Conservation (phyloP, 2,113 vertebrate species). For the Hemiscyllium ocellatum region DNA sequence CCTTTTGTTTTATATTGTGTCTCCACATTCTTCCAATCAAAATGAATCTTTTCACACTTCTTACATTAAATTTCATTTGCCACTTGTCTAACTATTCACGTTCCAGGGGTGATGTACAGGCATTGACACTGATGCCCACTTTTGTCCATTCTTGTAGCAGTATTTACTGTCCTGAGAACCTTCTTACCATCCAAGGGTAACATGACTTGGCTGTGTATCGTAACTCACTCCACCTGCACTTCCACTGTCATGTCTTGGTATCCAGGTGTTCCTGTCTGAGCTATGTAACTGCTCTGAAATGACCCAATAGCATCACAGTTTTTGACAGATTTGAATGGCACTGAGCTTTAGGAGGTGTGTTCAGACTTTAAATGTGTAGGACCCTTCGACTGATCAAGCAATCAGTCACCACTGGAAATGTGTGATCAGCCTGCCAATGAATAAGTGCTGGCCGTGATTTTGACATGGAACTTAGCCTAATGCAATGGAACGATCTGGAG, state of each 20-base stretch:
- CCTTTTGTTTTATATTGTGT: too few species aligned
- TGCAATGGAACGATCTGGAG: too few species aligned
- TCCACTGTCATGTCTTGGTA: neutral
- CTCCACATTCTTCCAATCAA: too few species aligned
- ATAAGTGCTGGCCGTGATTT: neutral
- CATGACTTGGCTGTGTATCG: neutral
- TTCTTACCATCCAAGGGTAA: neutral
- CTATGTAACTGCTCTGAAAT: neutral
- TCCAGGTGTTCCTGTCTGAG: neutral
- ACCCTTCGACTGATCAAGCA: neutral
- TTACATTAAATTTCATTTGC: too few species aligned
- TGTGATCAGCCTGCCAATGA: neutral
- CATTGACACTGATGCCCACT: neutral
- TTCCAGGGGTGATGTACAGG: neutral
- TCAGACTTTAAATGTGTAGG: neutral
- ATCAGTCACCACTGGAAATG: neutral
- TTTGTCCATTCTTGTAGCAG: neutral
- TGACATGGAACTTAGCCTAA: neutral
- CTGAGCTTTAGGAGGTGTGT: neutral
- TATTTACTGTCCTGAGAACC: neutral
- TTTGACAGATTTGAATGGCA: neutral
- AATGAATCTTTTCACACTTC: too few species aligned
- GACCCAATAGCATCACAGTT: neutral
- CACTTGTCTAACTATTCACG: too few species aligned
- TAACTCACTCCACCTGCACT: neutral